Evolutionary conservation across 2,888 invertebrate genomes (phyloP).

Genomic region (Orthosia gracilis): DNA sequence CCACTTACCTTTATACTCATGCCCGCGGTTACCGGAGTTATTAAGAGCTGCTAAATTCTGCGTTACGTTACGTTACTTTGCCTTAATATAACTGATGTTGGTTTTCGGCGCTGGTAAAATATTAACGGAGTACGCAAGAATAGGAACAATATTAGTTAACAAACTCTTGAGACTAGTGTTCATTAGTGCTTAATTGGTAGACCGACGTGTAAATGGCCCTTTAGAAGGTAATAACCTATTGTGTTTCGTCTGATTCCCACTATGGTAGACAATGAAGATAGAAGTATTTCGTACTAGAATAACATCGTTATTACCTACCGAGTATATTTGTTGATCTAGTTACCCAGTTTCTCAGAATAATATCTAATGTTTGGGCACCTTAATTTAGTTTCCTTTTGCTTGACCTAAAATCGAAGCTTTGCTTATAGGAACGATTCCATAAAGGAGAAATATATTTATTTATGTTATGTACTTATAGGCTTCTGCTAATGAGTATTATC

Average conservation of each 20-base stretch:
- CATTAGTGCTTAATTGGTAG: conserved; percentile 34
- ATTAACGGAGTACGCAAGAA: conserved; percentile 35
- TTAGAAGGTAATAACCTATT: conserved; percentile 23
- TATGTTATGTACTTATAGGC: neutral
- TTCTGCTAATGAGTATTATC: neutral
- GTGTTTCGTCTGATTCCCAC: conserved; percentile 25
- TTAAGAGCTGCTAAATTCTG: conserved; percentile 61
- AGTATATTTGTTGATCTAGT: conserved; percentile 8
- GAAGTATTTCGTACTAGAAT: conserved; percentile 18
- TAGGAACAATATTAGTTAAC: conserved; percentile 30
- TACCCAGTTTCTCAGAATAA: conserved; percentile 16
- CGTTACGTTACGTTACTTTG: conserved; percentile 51
- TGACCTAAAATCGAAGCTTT: neutral
- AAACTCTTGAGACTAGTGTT: conserved; percentile 38
- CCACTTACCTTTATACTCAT: conserved; percentile 61
- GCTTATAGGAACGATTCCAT: neutral
- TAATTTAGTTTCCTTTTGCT: conserved; percentile 21
- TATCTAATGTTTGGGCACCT: neutral
- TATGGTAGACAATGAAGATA: conserved; percentile 25
- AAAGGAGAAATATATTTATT: neutral
- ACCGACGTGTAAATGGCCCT: conserved; percentile 22
- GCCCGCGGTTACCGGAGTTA: conserved; percentile 54
- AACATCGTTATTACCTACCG: neutral
- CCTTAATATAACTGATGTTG: conserved; percentile 44
- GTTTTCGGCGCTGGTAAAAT: conserved; percentile 45